Evolutionary conservation across 2,888 invertebrate species (phyloP).

Genomic region (Pegoplata infirma): DNA sequence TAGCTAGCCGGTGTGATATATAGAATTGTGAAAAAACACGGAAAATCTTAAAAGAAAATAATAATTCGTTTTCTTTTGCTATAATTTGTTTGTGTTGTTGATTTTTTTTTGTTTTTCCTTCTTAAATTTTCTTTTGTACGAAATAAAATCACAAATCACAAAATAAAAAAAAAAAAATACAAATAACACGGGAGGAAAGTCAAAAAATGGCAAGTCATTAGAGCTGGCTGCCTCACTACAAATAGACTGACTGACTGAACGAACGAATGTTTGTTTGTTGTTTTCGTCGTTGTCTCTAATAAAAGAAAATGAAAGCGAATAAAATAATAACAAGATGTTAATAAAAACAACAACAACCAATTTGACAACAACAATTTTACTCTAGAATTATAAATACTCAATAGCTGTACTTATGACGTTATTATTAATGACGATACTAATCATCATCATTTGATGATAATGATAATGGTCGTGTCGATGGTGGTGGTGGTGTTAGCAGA

Average conservation of each 20-base stretch:
- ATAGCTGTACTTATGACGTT: background rate
- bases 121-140: background rate
- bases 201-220: constrained; percentile 8
- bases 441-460: no score
- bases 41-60: constrained; percentile 45
- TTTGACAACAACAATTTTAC: background rate
- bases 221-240: background rate
- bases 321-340: background rate
- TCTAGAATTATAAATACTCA: background rate
- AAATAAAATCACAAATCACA: background rate
- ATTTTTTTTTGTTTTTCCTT: background rate
- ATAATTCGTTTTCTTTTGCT: no score
- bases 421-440: background rate
- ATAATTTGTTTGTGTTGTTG: background rate
- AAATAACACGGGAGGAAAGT: background rate
- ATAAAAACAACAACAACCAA: background rate
- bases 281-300: background rate
- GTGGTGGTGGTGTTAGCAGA: background rate
- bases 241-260: background rate
- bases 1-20: constrained; percentile 67
- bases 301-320: constrained; percentile 7
- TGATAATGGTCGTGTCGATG: background rate
- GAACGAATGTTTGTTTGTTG: background rate
- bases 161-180: background rate
- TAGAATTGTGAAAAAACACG: constrained; percentile 66